Conservation (phyloP, 2,113 vertebrate genomes). For the Leiothrix lutea region DNA sequence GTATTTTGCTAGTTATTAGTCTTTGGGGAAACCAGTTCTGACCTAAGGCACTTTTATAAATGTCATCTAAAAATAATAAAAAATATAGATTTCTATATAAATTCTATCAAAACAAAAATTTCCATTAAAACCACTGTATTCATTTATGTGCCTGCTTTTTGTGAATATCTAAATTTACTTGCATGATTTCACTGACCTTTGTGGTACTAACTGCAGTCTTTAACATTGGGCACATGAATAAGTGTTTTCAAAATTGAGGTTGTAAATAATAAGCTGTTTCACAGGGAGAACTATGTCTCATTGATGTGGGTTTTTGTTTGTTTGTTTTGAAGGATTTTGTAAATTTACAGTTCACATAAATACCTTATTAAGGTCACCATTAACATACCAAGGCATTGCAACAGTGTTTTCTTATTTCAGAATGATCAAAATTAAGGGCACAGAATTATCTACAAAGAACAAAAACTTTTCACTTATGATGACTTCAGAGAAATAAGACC, state of each 20-base stretch:
- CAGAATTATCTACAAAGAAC: neutral
- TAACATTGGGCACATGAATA: neutral
- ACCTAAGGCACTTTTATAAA: neutral
- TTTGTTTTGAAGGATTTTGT: constrained; percentile 50
- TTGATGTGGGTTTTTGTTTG: constrained; percentile 41
- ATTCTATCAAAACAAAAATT: neutral
- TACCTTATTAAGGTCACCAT: neutral
- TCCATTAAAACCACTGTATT: neutral
- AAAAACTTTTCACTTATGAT: neutral
- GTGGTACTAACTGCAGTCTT: neutral
- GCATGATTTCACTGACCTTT: constrained; percentile 3
- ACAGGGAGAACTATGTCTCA: neutral
- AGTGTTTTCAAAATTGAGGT: constrained; percentile 3
- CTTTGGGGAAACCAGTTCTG: neutral
- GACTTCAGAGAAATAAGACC: neutral
- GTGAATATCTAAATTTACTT: neutral
- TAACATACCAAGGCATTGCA: constrained; percentile 34
- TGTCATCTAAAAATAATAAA: neutral
- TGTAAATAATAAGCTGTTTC: constrained; percentile 39
- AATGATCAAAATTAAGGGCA: neutral
- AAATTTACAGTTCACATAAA: constrained; percentile 41
- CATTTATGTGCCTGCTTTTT: neutral
- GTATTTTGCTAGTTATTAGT: neutral
- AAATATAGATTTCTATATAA: neutral
- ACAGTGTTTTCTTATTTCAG: constrained; percentile 16